Percentiles rank a stretch among this genome's conserved stretches.
phyloP scores from a whole-genome alignment of 2,797 vertebrate genomes.

The Setipinna tenuifilis region DNA sequence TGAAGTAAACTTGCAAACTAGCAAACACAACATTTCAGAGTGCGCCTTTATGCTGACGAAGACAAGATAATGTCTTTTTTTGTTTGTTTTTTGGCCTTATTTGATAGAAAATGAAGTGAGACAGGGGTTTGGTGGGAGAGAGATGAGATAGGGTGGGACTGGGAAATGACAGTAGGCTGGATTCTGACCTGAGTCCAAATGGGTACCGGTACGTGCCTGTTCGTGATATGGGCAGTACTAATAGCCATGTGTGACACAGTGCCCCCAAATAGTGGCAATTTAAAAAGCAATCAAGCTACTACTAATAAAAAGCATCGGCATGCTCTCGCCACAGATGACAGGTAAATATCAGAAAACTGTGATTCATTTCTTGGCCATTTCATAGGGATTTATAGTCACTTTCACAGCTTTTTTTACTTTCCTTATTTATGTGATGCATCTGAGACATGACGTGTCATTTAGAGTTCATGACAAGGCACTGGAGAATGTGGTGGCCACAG shows the following conservation, averaged over 20 bases:
- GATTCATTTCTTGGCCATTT: neutral
- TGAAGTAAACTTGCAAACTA: neutral
- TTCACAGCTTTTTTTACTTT: neutral
- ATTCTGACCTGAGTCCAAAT: too few species aligned
- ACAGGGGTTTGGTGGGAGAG: too few species aligned
- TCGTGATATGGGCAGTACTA: too few species aligned
- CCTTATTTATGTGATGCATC: neutral
- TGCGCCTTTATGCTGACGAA: neutral
- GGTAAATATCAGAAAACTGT: neutral
- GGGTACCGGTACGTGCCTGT: too few species aligned
- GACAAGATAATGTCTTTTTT: neutral
- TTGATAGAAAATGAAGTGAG: too few species aligned
- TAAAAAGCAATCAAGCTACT: neutral
- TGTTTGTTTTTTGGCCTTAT: too few species aligned
- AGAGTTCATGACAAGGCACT: conserved; percentile 34
- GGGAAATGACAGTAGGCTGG: too few species aligned
- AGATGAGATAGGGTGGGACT: too few species aligned
- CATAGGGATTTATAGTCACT: neutral
- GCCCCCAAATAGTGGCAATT: neutral
- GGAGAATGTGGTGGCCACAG: conserved; percentile 30
- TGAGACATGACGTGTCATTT: neutral
- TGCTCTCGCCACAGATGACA: neutral
- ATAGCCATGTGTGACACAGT: too few species aligned
- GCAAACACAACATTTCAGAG: neutral
- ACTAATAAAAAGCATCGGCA: neutral